Evolutionary conservation across 2,797 vertebrate genomes (phyloP).

Genomic region (Fratercula arctica): DNA sequence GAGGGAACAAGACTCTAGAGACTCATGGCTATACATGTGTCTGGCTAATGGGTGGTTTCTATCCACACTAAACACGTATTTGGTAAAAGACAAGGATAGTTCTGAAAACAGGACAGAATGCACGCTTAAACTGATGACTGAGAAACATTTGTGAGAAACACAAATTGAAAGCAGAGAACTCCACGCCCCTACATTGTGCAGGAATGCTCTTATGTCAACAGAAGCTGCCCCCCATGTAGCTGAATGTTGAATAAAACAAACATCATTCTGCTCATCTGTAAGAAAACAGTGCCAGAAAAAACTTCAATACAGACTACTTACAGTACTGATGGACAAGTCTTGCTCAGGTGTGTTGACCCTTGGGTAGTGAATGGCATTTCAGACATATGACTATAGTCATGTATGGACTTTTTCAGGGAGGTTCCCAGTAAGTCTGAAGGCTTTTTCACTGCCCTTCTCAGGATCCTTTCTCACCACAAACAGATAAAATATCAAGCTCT

Average conservation of each 20-base stretch:
- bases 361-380: background rate
- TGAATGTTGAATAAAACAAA: background rate
- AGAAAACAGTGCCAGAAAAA: background rate
- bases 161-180: background rate
- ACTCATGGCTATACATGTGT: background rate
- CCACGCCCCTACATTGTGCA: background rate
- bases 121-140: background rate
- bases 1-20: background rate
- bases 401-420: background rate
- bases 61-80: background rate
- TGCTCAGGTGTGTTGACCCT: background rate
- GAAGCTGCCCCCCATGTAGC: background rate
- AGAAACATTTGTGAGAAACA: background rate
- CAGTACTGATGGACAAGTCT: background rate
- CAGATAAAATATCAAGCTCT: background rate
- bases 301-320: background rate
- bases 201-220: background rate
- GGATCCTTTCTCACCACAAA: background rate
- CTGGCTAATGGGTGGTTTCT: background rate
- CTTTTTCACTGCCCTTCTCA: background rate
- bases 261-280: background rate
- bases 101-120: background rate
- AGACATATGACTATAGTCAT: background rate
- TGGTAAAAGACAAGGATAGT: background rate
- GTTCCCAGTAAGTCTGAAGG: background rate